phyloP scores from a whole-genome alignment of 2,797 vertebrate genomes.

The Masticophis lateralis region DNA sequence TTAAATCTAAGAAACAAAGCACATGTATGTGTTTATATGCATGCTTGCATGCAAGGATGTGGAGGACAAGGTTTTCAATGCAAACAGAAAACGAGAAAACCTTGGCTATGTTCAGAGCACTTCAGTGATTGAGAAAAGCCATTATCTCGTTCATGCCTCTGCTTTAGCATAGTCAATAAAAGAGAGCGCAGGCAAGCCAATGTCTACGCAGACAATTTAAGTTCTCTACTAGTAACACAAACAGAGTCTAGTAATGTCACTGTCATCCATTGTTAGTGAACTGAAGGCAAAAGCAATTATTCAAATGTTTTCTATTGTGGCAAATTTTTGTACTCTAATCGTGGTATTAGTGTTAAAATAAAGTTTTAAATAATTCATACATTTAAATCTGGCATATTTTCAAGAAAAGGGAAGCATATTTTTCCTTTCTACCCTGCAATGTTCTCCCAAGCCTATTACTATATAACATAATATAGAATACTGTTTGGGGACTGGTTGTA shows the following conservation, averaged over 20 bases:
- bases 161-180: not conserved
- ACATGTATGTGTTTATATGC: not conserved
- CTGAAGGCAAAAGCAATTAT: not conserved
- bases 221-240: not conserved
- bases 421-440: not conserved
- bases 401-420: not conserved
- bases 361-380: slow-evolving; percentile 1
- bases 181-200: not conserved
- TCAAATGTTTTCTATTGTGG: not conserved
- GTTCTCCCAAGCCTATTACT: not conserved
- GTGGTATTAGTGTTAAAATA: not conserved
- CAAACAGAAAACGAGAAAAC: not conserved
- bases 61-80: not conserved
- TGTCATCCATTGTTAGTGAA: not conserved
- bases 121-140: not conserved
- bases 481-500: not conserved
- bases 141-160: not conserved
- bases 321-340: not conserved
- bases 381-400: not conserved
- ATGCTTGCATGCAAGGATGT: not conserved
- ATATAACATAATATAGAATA: not conserved
- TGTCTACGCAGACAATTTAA: not conserved
- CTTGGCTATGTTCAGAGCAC: not conserved
- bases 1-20: not conserved
- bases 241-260: not conserved